Evolutionary conservation across 2,888 invertebrate genomes (phyloP).

Genomic region (Acleris cristana): DNA sequence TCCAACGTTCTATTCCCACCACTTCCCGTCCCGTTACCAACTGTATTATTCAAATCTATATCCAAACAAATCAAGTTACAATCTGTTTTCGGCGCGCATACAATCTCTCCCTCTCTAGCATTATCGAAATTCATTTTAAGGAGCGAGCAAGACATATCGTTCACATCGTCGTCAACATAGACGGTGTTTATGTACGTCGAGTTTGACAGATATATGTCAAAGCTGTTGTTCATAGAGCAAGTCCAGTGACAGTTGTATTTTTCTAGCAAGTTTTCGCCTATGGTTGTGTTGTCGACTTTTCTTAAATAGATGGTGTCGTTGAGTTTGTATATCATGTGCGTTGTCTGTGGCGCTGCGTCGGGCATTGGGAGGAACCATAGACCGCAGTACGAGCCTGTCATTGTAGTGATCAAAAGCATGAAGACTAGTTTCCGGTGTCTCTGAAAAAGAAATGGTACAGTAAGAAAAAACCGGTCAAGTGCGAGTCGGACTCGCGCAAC

Average conservation of each 20-base stretch:
- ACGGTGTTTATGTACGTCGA: slow-evolving; percentile 61
- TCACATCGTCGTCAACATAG: slow-evolving; percentile 56
- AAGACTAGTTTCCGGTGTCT: slow-evolving; percentile 88
- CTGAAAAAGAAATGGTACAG: slow-evolving; percentile 55
- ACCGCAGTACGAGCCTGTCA: slow-evolving; percentile 87
- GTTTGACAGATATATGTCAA: slow-evolving; percentile 66
- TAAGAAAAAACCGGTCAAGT: not conserved
- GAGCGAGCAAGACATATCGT: slow-evolving; percentile 61
- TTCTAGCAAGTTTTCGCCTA: slow-evolving; percentile 48
- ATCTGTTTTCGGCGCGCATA: slow-evolving; percentile 57
- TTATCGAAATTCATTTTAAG: slow-evolving; percentile 64
- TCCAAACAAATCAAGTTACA: slow-evolving; percentile 71
- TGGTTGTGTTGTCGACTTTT: slow-evolving; percentile 46
- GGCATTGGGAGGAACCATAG: slow-evolving; percentile 86
- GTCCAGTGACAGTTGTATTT: slow-evolving; percentile 72
- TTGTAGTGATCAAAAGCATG: slow-evolving; percentile 85
- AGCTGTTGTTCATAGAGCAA: slow-evolving; percentile 53
- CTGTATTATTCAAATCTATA: slow-evolving; percentile 43
- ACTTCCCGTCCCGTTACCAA: slow-evolving; percentile 45
- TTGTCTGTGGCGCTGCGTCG: slow-evolving; percentile 46
- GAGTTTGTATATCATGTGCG: slow-evolving; percentile 62
- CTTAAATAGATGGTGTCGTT: slow-evolving; percentile 68
- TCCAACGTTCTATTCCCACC: slow-evolving; percentile 41
- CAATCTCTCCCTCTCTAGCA: slow-evolving; percentile 54
- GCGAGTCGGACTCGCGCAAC: too few relatives aligned